Evolutionary conservation across 2,113 vertebrate genomes (phyloP).

Genomic region (Archilochus colubris): DNA sequence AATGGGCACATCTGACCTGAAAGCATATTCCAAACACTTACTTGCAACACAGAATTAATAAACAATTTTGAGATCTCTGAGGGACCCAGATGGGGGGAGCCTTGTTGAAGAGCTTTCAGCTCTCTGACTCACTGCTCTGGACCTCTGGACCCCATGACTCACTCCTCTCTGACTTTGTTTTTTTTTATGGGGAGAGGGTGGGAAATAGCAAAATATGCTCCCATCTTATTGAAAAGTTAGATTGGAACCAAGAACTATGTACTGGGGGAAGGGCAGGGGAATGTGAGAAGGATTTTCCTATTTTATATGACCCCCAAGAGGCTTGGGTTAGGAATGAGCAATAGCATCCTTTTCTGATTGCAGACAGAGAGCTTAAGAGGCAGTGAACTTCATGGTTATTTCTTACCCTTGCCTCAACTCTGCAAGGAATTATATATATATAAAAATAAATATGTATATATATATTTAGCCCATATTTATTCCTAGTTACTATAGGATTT

Average conservation of each 20-base stretch:
- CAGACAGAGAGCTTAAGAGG: not conserved
- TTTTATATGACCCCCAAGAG: not conserved
- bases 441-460: not conserved
- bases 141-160: constrained; percentile 11
- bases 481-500: not conserved
- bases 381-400: not conserved
- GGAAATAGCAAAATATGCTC: not conserved
- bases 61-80: not conserved
- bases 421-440: not conserved
- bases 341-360: not conserved
- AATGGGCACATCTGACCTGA: not conserved
- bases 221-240: not conserved
- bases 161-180: not conserved
- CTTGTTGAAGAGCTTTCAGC: constrained; percentile 22
- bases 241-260: not conserved
- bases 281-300: constrained; percentile 31
- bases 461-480: not conserved
- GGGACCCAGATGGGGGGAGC: not conserved
- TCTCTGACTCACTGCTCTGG: not conserved
- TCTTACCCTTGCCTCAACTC: not conserved
- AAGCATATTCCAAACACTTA: not conserved
- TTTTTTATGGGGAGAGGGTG: not conserved
- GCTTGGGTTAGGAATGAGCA: not conserved
- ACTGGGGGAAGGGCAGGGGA: not conserved
- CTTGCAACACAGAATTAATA: not conserved